Evolutionary conservation across 2,797 vertebrate genomes (phyloP).

Genomic region (Siniperca undulata): DNA sequence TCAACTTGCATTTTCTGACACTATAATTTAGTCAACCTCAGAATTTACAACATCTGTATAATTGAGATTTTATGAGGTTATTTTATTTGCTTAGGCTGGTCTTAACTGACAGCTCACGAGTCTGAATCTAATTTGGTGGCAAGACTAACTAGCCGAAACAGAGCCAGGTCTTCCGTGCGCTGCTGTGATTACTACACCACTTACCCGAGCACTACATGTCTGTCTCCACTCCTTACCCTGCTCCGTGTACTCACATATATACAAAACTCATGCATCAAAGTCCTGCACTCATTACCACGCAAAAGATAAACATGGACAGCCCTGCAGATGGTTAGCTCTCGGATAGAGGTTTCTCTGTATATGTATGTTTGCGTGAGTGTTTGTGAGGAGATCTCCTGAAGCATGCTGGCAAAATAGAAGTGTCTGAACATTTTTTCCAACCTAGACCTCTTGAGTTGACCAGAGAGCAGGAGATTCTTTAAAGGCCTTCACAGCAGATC

Average conservation of each 20-base stretch:
- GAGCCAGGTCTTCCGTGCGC: slow-evolving; percentile 59
- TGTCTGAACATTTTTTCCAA: slow-evolving; percentile 55
- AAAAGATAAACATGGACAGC: slow-evolving; percentile 72
- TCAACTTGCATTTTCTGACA: not conserved
- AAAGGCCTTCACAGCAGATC: slow-evolving; percentile 51
- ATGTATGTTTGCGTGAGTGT: slow-evolving; percentile 63
- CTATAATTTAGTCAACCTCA: not conserved
- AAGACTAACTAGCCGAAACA: slow-evolving; percentile 50
- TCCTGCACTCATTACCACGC: slow-evolving; percentile 63
- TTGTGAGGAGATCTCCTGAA: slow-evolving; percentile 55
- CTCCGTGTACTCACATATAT: slow-evolving; percentile 67
- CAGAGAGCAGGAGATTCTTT: slow-evolving; percentile 47
- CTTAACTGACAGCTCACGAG: slow-evolving; percentile 11
- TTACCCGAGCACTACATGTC: slow-evolving; percentile 60
- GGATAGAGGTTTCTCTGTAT: slow-evolving; percentile 68
- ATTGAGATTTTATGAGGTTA: slow-evolving; percentile 8
- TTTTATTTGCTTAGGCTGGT: slow-evolving; percentile 26
- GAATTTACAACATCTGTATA: slow-evolving; percentile 22
- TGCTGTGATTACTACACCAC: slow-evolving; percentile 66
- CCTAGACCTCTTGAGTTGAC: slow-evolving; percentile 45
- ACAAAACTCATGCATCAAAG: slow-evolving; percentile 78
- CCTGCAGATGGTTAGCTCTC: slow-evolving; percentile 68
- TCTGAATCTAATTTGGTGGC: slow-evolving; percentile 44
- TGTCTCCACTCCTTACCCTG: slow-evolving; percentile 68
- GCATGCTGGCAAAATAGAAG: slow-evolving; percentile 53